Evolutionary conservation across 2,888 invertebrate genomes (phyloP).

Genomic region (Fragum whitleyi): DNA sequence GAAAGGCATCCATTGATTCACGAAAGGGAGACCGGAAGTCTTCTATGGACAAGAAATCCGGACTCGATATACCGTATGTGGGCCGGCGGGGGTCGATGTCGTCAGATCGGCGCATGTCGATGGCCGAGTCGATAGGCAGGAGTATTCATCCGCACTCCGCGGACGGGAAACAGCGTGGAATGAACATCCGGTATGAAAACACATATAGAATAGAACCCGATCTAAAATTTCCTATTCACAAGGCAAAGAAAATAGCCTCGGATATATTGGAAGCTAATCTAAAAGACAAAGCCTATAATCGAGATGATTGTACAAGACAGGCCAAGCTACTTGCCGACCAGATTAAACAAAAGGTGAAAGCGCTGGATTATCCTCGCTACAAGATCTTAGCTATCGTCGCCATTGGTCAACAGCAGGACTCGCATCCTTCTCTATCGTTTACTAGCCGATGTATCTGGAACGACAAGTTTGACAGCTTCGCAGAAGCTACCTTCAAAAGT

Average conservation of each 20-base stretch:
- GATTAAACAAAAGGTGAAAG: slow-evolving; percentile 77
- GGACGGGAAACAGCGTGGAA: slow-evolving; percentile 55
- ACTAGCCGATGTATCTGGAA: slow-evolving; percentile 81
- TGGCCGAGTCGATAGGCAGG: slow-evolving; percentile 66
- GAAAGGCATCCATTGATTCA: slow-evolving; percentile 22
- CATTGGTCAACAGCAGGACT: slow-evolving; percentile 71
- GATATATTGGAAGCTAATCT: slow-evolving; percentile 70
- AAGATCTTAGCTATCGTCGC: slow-evolving; percentile 77
- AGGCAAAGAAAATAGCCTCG: slow-evolving; percentile 67
- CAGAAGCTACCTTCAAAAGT: slow-evolving; percentile 74
- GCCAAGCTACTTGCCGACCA: slow-evolving; percentile 72
- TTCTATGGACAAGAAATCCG: slow-evolving; percentile 29
- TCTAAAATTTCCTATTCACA: slow-evolving; percentile 62
- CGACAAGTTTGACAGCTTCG: slow-evolving; percentile 75
- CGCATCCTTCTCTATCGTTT: slow-evolving; percentile 71
- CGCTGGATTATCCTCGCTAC: slow-evolving; percentile 71
- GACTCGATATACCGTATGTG: slow-evolving; percentile 1
- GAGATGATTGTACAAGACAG: slow-evolving; percentile 69
- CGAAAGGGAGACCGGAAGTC: slow-evolving; percentile 31
- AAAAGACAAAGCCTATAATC: slow-evolving; percentile 69
- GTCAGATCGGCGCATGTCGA: slow-evolving; percentile 28
- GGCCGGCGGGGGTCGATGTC: not conserved
- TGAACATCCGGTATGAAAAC: slow-evolving; percentile 74
- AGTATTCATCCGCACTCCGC: slow-evolving; percentile 69
- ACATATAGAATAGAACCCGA: slow-evolving; percentile 77